Conservation (phyloP, 2,888 invertebrate species). For the Heliconius hortense region DNA sequence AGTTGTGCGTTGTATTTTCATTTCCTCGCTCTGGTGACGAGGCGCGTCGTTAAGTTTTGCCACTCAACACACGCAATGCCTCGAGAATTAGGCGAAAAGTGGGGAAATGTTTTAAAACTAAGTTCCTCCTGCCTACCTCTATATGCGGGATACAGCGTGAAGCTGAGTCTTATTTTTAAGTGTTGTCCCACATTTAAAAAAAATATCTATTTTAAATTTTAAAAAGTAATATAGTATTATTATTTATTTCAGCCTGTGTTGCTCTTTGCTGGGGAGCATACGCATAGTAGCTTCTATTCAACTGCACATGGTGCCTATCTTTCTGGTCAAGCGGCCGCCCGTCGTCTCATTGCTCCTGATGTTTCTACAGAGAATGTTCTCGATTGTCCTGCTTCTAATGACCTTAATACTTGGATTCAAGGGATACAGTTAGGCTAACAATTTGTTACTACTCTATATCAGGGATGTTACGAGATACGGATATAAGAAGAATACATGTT, state of each 20-base stretch:
- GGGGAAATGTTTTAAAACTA: too few relatives aligned
- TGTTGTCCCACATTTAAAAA: too few relatives aligned
- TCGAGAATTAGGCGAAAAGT: too few relatives aligned
- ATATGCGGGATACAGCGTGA: too few relatives aligned
- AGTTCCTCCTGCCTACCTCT: too few relatives aligned
- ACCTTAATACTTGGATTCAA: constrained; percentile 93
- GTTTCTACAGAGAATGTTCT: constrained; percentile 85
- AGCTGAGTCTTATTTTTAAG: too few relatives aligned
- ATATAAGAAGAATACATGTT: too few relatives aligned
- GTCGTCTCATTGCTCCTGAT: constrained; percentile 84
- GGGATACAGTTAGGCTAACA: constrained; percentile 87
- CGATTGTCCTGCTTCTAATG: constrained; percentile 89
- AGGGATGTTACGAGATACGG: neutral
- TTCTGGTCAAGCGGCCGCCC: constrained; percentile 91
- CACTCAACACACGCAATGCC: too few relatives aligned
- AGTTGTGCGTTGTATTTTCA: neutral
- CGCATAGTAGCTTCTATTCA: constrained; percentile 96
- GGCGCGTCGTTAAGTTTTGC: neutral
- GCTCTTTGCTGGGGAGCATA: constrained; percentile 97
- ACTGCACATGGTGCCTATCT: constrained; percentile 97
- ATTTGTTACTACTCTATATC: constrained; percentile 36
- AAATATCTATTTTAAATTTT: too few relatives aligned
- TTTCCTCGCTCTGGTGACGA: neutral
- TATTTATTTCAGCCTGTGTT: constrained; percentile 85
- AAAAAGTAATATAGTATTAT: neutral